These are phyloP conservation scores for Mormyrus iriodes DNA, from an alignment of 2,113 vertebrate species.

Conservation along the genomic window DNA sequence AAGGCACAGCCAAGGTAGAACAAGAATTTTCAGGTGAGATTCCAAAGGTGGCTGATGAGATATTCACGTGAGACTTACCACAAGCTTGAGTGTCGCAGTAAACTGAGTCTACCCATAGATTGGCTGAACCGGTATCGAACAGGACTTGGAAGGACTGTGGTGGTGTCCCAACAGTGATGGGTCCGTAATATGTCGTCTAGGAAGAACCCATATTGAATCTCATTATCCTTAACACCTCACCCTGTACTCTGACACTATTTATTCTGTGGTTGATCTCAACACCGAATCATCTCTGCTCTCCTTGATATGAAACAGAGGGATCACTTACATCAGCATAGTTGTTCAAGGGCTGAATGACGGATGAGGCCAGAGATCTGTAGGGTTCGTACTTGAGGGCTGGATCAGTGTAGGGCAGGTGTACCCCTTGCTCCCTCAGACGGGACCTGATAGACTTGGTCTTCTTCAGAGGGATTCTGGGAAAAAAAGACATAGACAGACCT, in stretches of 20 bases:
- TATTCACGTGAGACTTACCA: conserved; percentile 38
- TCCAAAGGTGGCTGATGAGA: neutral
- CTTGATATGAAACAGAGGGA: neutral
- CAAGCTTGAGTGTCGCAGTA: conserved; percentile 51
- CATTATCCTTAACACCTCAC: neutral
- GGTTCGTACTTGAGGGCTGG: conserved; percentile 49
- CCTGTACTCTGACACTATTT: neutral
- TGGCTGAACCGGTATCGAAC: conserved; percentile 54
- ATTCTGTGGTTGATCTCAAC: neutral
- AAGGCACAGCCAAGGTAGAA: neutral
- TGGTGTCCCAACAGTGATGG: conserved; percentile 47
- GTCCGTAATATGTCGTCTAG: conserved; percentile 48
- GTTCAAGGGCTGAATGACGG: conserved; percentile 54
- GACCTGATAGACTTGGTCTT: conserved; percentile 62
- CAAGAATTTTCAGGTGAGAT: neutral
- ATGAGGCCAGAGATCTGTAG: conserved; percentile 25
- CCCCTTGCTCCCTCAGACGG: conserved; percentile 58
- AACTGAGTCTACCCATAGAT: conserved; percentile 53
- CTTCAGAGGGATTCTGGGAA: conserved; percentile 58
- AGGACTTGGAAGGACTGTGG: conserved; percentile 52
- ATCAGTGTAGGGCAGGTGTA: conserved; percentile 43
- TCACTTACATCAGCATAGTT: conserved; percentile 69
- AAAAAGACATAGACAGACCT: neutral
- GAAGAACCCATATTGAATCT: neutral
- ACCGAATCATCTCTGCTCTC: neutral